Conservation (phyloP, 2,797 vertebrate species). For the Sylvia borin region DNA sequence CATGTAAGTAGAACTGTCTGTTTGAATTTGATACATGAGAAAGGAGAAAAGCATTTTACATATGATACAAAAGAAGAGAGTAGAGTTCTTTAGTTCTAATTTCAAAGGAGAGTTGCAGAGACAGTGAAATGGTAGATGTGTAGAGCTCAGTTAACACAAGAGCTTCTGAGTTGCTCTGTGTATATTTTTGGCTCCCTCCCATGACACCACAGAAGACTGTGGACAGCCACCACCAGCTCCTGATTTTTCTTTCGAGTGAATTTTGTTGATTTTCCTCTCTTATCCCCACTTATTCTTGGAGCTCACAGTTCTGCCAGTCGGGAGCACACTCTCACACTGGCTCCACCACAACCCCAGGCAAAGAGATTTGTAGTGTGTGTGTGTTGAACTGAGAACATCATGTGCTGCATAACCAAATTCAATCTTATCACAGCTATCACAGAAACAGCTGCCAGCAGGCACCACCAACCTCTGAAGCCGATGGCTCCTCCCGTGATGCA, state of each 20-base stretch:
- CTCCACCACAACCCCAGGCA: background rate
- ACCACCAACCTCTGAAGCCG: conserved; percentile 88
- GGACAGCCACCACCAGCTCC: background rate
- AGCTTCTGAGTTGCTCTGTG: background rate
- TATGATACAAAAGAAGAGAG: background rate
- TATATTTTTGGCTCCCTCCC: background rate
- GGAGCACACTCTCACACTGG: background rate
- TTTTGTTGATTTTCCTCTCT: background rate
- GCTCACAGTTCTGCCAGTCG: background rate
- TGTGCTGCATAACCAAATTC: background rate
- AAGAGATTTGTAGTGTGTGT: background rate
- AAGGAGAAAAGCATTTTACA: background rate
- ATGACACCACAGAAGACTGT: background rate
- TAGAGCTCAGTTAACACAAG: background rate
- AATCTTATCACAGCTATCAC: background rate
- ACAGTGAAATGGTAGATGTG: background rate
- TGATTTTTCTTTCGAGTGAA: background rate
- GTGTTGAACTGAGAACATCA: fast-evolving
- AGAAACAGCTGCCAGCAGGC: background rate
- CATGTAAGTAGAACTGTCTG: background rate
- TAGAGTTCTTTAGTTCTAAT: background rate
- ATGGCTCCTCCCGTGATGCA: conserved; percentile 95
- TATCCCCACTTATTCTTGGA: background rate
- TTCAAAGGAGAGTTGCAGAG: background rate
- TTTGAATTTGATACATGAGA: background rate